Percentiles rank a stretch among this genome's conserved stretches.
Evolutionary conservation across 2,113 vertebrate species (phyloP).

Genomic region (Penelope pileata): DNA sequence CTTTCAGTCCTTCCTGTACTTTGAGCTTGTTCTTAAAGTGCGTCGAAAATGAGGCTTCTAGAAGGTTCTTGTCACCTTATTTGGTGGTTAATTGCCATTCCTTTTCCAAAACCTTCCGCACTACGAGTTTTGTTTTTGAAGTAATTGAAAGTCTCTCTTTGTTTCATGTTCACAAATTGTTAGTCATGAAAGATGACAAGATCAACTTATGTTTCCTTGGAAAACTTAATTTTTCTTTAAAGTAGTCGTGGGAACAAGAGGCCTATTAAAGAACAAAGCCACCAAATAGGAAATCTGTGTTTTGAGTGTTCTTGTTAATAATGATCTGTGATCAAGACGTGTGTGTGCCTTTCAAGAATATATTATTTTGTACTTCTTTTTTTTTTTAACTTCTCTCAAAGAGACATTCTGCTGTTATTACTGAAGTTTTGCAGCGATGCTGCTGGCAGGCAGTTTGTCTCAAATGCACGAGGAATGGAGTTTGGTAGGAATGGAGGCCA

Average conservation of each 20-base stretch:
- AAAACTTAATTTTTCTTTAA: conserved; percentile 74
- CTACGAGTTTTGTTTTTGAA: conserved; percentile 70
- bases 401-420: no score
- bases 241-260: conserved; percentile 66
- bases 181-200: conserved; percentile 74
- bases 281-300: conserved; percentile 53
- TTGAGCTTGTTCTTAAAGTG: conserved; percentile 59
- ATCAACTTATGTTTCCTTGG: conserved; percentile 71
- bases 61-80: conserved; percentile 72
- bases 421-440: not conserved
- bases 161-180: conserved; percentile 76
- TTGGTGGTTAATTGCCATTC: conserved; percentile 72
- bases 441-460: not conserved
- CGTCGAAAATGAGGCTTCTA: conserved; percentile 51
- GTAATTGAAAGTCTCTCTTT: conserved; percentile 73
- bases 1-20: conserved; percentile 38
- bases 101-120: conserved; percentile 60
- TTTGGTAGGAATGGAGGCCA: not conserved
- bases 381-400: no score
- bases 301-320: conserved; percentile 66
- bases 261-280: conserved; percentile 76
- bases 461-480: not conserved
- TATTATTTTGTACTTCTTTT: conserved; percentile 56
- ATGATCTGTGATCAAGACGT: conserved; percentile 71
- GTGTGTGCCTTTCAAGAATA: conserved; percentile 63